Base-by-base conservation (phyloP, 2,797 vertebrate genomes). In the Sparidentex hasta region DNA sequence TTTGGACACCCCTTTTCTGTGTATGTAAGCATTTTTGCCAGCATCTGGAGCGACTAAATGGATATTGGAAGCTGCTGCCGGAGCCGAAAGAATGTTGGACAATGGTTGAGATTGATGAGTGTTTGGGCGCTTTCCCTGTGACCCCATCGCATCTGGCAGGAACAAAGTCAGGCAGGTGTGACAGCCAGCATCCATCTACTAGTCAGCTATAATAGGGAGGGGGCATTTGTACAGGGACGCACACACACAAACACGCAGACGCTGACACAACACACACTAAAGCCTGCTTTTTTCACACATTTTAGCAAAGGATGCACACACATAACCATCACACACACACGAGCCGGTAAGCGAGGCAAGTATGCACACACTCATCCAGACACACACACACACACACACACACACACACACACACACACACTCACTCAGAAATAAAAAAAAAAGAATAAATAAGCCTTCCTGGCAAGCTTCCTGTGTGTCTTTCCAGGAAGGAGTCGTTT, bases 101-200 rank as follows among this genome's bases (percentile, higher is more conserved):
- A 92, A 84, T 87, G 87, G 84, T 92, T 80, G 93, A 95, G 95
- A 96, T 95, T 95, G 94, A 95, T 95, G 95, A 94, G 90, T 91
- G 92, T 95, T 95, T 95, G 93, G 93, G 90, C 74, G 86, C 92
- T 93, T 93, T 94, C 90, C 90, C 86, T 48, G 83, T 90, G 93
- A 95, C 95, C 95, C 91, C 86, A 18, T 90, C 33, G 87, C 91
- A 93, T 93, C 94, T 94, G 91, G 93, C 91, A 91, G 91, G 90
- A 93, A 93, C 93, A 91, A 91, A 94, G 91, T 91, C 92, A 92
- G 94, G 91, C 91, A 90, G 90, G 92, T 92, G 92, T 94, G 94
- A 95, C 94, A 94, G 93, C 88, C 86, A 77, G 91, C 94, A 95
- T 96, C 94, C 92, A 95, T 95, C 95, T 95, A 90, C 77, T 48